These are phyloP conservation scores for Micromussa lordhowensis DNA, from an alignment of 92 coral and sea anemone species.

Conservation along the genomic window DNA sequence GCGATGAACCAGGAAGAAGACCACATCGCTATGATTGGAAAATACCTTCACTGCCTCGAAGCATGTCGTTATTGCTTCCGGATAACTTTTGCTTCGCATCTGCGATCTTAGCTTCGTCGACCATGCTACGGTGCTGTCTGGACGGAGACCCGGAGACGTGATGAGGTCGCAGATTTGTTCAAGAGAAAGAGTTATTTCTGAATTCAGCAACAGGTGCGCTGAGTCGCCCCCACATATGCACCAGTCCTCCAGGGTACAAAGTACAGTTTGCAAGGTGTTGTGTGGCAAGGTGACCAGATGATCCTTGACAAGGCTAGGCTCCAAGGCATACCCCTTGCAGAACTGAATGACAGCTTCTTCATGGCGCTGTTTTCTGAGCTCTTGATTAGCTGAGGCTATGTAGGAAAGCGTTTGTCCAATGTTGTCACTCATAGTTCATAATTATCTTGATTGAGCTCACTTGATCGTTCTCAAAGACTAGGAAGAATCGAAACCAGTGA, in stretches of 20 bases:
- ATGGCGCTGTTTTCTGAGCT: constrained; percentile 66
- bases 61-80: constrained; percentile 65
- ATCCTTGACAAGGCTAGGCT: constrained; percentile 75
- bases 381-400: constrained; percentile 69
- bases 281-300: constrained; percentile 73
- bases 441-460: neutral
- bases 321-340: constrained; percentile 85
- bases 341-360: constrained; percentile 81
- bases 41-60: constrained; percentile 63
- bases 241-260: constrained; percentile 82
- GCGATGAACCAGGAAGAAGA: constrained; percentile 67
- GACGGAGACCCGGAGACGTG: constrained; percentile 68
- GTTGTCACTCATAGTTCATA: constrained; percentile 13
- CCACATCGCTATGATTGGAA: constrained; percentile 26
- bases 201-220: constrained; percentile 28
- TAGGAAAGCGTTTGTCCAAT: constrained; percentile 41
- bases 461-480: neutral
- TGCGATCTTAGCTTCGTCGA: constrained; percentile 66
- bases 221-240: constrained; percentile 79
- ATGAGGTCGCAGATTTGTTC: constrained; percentile 84
- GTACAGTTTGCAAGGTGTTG: constrained; percentile 52
- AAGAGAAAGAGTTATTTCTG: constrained; percentile 59
- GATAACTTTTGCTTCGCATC: constrained; percentile 56
- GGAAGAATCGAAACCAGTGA: neutral
- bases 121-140: constrained; percentile 85